Base-by-base conservation (phyloP, 2,888 invertebrate genomes). In the Neocrepidodera transversa region DNA sequence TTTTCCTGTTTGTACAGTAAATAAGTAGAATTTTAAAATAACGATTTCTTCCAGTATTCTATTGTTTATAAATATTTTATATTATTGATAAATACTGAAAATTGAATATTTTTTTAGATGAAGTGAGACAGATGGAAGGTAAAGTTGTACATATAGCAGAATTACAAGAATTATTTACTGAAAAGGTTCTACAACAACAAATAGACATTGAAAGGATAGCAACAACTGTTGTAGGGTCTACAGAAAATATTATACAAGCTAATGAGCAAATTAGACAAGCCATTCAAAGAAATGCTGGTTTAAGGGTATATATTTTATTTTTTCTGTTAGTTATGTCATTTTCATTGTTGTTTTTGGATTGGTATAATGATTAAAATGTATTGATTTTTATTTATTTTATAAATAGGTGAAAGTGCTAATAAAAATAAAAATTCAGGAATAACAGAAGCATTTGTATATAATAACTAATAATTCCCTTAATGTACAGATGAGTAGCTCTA, bases 201-300 rank as follows among this genome's bases (percentile, higher is more conserved):
- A 89, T 90, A 72, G 95, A 96, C 71, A 91, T 99, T 67, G 95
- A 97, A 70, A 83, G 92, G 67, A 91, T 99, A 77, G 87, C 92
- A 30, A 92, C 90, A 53, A 91, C 91, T 4, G 93, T 97, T 1
- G 89, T 95, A 14, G 91, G 93, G 0, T 87, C 97, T 0, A 96
- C 97, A 0, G 97, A 97, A 79, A 97, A 97, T 80, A 91, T 99
- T 11, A 91, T 91, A 75, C 94, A 94, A 80, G 98, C 95, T 0
- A 99, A 99, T 81, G 96, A 97, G 74, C 96, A 97, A 80, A 94
- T 99, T 51, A 85, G 96, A 66, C 93, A 97, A 81, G 97, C 98
- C 0, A 97, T 99, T 74, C 95, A 97, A 80, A 88, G 96, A 65
- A 97, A 97, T 80, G 98, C 98, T 1, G 95, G 97, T 0, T 86